These are phyloP conservation scores for Harpalus rufipes DNA, from an alignment of 2,888 invertebrate species.

Conservation along the genomic window DNA sequence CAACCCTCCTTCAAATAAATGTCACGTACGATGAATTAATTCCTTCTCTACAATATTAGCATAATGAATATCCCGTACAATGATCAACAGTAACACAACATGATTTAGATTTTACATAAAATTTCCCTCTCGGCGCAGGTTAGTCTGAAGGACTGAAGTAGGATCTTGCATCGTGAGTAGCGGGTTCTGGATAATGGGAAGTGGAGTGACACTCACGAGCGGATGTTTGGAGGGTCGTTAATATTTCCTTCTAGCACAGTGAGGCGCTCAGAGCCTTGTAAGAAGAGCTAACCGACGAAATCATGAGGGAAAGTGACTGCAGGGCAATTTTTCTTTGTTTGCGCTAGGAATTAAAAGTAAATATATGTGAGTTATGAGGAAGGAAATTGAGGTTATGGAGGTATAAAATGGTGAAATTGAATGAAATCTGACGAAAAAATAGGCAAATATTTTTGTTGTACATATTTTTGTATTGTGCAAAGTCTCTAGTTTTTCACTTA, in stretches of 20 bases:
- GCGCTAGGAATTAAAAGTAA: constrained; percentile 40
- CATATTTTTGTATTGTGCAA: no score
- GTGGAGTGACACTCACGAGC: constrained; percentile 33
- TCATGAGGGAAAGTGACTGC: constrained; percentile 9
- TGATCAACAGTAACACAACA: no score
- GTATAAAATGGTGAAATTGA: neutral
- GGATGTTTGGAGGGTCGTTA: constrained; percentile 48
- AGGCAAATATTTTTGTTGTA: no score
- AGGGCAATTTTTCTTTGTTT: constrained; percentile 38
- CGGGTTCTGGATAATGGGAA: constrained; percentile 37
- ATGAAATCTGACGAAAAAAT: neutral
- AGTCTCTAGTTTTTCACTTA: no score
- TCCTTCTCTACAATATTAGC: no score
- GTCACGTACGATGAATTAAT: no score
- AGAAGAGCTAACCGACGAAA: neutral
- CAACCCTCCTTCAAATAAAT: no score
- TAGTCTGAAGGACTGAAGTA: neutral
- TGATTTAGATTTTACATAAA: constrained; percentile 6
- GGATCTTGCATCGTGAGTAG: neutral
- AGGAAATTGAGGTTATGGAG: constrained; percentile 6
- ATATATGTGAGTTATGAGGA: neutral
- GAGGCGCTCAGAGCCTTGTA: neutral
- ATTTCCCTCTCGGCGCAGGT: neutral
- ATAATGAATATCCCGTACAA: no score
- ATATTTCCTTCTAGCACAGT: constrained; percentile 37